Evolutionary conservation across 2,888 invertebrate genomes (phyloP), one percentile per base, ranked within the genome.

Genomic region (Morinoia aosen): DNA sequence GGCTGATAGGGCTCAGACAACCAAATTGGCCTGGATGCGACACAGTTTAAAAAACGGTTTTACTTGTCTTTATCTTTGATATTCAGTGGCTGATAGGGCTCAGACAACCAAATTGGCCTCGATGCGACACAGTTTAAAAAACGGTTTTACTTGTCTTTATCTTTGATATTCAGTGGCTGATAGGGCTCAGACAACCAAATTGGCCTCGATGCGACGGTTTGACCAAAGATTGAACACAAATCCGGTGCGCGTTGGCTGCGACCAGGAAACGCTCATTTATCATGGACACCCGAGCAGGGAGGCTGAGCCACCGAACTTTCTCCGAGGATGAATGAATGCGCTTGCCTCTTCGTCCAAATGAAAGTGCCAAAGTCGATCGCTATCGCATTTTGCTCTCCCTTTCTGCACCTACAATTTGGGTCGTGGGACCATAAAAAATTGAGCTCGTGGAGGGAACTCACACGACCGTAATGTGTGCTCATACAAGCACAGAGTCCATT

Each of bases 181-280:
- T 5, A 48, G 48, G 48, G 3, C 48, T 48, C 5, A 48, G 48
- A 48, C 48, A 48, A 48, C 48, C 48, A 48, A 48, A 48, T 48
- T 48, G 48, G 48, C 48, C 2, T 4, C 48, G n/a, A n/a, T n/a
- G n/a, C n/a, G n/a, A 48, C 48, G 7, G 33, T 33, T 76, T 76
- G 76, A 76, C 25, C 2, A 76, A 33, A 76, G 1, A 16, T 76
- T 76, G 25, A 76, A 33, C 10, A 33, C 25, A 76, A 33, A 33
- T 19, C 33, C 25, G 19, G 8, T 76, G 19, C 25, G 33, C 25
- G 10, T 0, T 33, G 33, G 14, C 76, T 76, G 10, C 1, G 0
- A 76, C 76, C 76, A 76, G 76, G 76, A 76, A 76, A 76, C 76
- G 76, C 16, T 76, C 76, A 76, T 76, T 76, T 76, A 76, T 76